A percentile compares a stretch with the other conserved stretches of the same genome.
Evolutionary conservation across 1,140 invertebrate genomes (phyloP).

Genomic region (Aphelinus certus): DNA sequence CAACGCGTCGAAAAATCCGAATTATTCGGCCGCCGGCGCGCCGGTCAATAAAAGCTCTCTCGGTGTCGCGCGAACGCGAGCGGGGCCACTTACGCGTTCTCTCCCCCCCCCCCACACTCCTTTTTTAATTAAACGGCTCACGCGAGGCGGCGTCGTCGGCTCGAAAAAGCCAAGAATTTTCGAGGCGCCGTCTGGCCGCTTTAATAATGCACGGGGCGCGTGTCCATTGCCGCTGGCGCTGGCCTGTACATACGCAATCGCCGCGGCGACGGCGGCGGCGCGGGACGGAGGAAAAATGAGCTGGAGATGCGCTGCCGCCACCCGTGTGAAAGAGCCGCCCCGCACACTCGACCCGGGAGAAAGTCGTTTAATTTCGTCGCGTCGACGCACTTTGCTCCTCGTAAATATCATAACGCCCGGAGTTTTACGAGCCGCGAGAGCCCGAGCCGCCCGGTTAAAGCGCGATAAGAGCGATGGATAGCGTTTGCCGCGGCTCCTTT

Average conservation of each 20-base stretch:
- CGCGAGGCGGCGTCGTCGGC: constrained; percentile 12
- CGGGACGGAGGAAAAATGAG: neutral
- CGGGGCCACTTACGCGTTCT: neutral
- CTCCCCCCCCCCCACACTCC: neutral
- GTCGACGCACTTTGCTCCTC: constrained; percentile 46
- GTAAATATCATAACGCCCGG: constrained; percentile 48
- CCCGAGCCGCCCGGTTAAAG: constrained; percentile 14
- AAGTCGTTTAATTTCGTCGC: constrained; percentile 43
- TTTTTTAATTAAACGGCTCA: constrained; percentile 34
- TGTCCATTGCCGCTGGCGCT: neutral
- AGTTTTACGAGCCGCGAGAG: constrained; percentile 40
- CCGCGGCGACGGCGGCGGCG: neutral
- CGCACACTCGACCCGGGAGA: constrained; percentile 19
- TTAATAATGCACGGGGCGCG: constrained; percentile 21
- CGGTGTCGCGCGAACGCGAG: neutral
- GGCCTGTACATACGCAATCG: neutral
- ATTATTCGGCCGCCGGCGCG: neutral
- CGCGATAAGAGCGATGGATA: constrained; percentile 42
- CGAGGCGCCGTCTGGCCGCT: neutral
- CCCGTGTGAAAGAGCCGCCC: constrained; percentile 14
- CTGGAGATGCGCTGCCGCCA: constrained; percentile 9
- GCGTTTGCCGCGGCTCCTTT: neutral
- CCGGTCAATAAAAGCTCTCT: constrained; percentile 25
- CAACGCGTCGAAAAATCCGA: constrained; percentile 3
- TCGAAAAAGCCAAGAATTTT: constrained; percentile 24